phyloP scores from a whole-genome alignment of 2,113 vertebrate genomes.

The Rhinolophus ferrumequinum region DNA sequence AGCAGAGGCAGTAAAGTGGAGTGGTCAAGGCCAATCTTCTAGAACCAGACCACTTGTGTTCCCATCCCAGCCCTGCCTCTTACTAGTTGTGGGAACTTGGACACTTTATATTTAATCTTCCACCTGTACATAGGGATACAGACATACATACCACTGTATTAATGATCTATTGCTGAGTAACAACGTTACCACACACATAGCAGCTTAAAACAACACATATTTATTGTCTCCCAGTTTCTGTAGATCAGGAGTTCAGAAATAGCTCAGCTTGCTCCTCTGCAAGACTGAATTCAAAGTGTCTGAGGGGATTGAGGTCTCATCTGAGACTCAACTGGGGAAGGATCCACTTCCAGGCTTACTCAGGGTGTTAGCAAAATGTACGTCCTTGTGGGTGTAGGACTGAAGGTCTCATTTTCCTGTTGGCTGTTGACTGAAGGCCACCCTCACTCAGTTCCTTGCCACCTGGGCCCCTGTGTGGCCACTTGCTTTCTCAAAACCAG shows the following conservation, averaged over 20 bases:
- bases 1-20: background rate
- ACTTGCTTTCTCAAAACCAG: background rate
- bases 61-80: background rate
- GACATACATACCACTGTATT: too few relatives aligned
- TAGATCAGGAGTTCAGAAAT: background rate
- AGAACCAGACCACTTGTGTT: background rate
- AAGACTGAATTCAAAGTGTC: background rate
- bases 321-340: background rate
- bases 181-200: background rate
- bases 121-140: background rate
- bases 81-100: background rate
- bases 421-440: background rate
- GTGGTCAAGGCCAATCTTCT: background rate
- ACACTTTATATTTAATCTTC: background rate
- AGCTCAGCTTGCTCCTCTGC: background rate
- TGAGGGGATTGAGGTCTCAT: background rate
- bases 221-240: background rate
- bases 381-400: background rate
- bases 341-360: background rate
- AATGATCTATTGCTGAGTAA: background rate
- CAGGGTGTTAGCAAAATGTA: background rate
- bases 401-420: background rate
- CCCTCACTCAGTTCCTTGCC: background rate
- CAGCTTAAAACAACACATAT: background rate
- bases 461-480: background rate